Base-by-base conservation (phyloP, 2,888 invertebrate species). In the Drosophila mimetica region DNA sequence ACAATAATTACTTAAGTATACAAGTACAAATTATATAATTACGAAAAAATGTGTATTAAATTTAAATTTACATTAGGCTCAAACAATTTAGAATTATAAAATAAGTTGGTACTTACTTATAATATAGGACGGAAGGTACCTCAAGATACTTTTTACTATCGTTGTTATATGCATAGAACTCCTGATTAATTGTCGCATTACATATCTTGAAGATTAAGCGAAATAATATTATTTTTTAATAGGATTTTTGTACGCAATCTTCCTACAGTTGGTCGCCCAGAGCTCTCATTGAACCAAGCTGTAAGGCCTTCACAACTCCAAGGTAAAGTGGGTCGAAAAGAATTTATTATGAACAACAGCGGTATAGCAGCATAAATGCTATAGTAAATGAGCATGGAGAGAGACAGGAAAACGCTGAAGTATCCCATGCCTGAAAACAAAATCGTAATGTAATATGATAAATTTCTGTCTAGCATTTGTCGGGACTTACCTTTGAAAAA, bases 321-420 rank as follows among this genome's bases (percentile, higher is more conserved):
- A 9, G 97, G 96, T 55, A 97, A 90, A 11, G 93, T 93, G 8
- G 93, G 92, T 55, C 92, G 93, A 72, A 96, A 93, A 1, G 95
- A 95, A 90, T 95, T 94, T 74, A 94, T 93, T 51, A 97, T 93
- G 91, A 96, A 97, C 63, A 95, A 93, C 42, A 97, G 88, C 0
- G 97, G 97, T 92, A 97, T 96, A 1, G 97, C 93, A 87, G 97
- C 94, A 58, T 97, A 95, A 1, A 96, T 94, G 71, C 96, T 95
- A 91, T 97, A 97, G 91, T 96, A 97, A 65, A 94, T 93, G 57
- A 96, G 94, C 53, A 95, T 94, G 91, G 97, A 94, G 69, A 96
- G 92, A 74, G 97, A 97, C 76, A 97, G 93, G 32, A 95, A 92
- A 2, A 96, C 93, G 6, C 95, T 95, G 0, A 97, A 96, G 88